These are phyloP conservation scores for Eledone cirrhosa DNA, from an alignment of 2,888 invertebrate genomes.

Conservation along the genomic window DNA sequence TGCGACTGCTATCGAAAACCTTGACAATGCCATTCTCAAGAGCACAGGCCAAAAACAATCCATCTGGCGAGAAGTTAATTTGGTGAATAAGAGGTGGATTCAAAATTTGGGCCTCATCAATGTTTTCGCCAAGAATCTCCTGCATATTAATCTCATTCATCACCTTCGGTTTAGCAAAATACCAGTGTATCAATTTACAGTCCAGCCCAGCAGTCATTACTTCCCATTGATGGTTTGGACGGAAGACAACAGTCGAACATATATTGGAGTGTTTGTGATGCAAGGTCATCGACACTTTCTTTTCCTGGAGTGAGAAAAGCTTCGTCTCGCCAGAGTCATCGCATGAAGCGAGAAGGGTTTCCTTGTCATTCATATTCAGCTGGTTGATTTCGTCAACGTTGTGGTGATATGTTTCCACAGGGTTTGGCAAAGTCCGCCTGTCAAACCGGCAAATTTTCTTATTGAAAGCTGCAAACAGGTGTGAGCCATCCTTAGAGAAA, in stretches of 20 bases:
- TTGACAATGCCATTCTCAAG: conserved; percentile 61
- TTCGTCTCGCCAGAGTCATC: conserved; percentile 63
- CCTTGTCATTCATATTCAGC: conserved; percentile 57
- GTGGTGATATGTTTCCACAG: conserved; percentile 46
- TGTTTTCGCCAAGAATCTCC: conserved; percentile 52
- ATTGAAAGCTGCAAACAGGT: conserved; percentile 56
- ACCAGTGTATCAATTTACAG: conserved; percentile 63
- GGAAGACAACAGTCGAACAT: conserved; percentile 59
- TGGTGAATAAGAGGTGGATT: conserved; percentile 64
- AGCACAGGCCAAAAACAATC: conserved; percentile 55
- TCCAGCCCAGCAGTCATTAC: conserved; percentile 62
- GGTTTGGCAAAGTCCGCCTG: conserved; percentile 42
- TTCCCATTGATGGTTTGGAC: conserved; percentile 55
- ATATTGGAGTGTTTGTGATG: conserved; percentile 63
- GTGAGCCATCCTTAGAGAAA: conserved; percentile 50
- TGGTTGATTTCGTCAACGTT: conserved; percentile 64
- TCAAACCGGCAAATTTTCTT: conserved; percentile 52
- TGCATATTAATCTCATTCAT: conserved; percentile 61
- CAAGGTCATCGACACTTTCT: conserved; percentile 58
- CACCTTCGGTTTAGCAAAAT: conserved; percentile 56
- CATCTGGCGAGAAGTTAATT: conserved; percentile 47
- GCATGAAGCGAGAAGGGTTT: conserved; percentile 59
- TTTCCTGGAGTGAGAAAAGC: conserved; percentile 56
- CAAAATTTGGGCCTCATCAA: conserved; percentile 56
- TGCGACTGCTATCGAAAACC: conserved; percentile 54